Conservation (phyloP, 1,140 invertebrate species). For the Diabrotica undecimpunctata region DNA sequence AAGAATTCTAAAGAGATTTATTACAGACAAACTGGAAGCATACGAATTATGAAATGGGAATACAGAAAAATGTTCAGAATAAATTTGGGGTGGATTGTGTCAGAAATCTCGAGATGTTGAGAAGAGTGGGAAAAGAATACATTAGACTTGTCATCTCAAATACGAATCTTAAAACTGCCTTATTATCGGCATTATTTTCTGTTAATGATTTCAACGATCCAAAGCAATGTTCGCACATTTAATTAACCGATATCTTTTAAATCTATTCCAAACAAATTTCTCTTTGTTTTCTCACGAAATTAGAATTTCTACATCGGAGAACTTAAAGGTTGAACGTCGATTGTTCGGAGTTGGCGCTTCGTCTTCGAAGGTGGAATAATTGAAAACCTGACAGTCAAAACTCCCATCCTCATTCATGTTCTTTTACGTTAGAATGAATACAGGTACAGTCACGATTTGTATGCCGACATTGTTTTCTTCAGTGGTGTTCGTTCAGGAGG, state of each 20-base stretch:
- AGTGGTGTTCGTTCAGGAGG: background rate
- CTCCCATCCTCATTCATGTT: constrained; percentile 1
- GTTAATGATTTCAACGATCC: too few species aligned
- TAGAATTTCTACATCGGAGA: background rate
- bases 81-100: too few species aligned
- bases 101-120: too few species aligned
- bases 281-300: background rate
- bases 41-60: too few species aligned
- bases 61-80: too few species aligned
- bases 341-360: background rate
- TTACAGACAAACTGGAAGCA: too few species aligned
- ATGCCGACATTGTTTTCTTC: background rate
- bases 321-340: background rate
- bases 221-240: background rate
- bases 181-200: too few species aligned
- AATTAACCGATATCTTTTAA: background rate
- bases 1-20: too few species aligned
- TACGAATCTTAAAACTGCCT: too few species aligned
- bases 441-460: background rate
- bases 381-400: background rate
- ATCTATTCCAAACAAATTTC: background rate
- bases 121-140: too few species aligned
- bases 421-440: background rate
- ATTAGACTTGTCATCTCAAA: too few species aligned
- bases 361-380: background rate